Conservation (phyloP, 2,797 vertebrate genomes). For the Graptemys geographica region DNA sequence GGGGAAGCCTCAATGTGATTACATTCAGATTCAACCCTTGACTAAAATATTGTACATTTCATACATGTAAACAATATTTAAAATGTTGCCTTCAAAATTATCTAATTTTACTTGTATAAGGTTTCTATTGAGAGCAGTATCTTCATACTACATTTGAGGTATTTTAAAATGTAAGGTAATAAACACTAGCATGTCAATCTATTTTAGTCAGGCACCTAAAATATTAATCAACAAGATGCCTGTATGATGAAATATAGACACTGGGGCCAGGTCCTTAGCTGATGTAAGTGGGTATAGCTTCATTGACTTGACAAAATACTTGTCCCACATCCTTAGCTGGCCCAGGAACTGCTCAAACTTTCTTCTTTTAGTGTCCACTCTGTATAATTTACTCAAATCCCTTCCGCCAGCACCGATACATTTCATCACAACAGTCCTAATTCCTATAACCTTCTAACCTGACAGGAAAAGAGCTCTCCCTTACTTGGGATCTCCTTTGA, state of each 20-base stretch:
- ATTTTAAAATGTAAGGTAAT: background rate
- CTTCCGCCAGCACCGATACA: background rate
- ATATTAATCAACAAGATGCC: background rate
- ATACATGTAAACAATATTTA: background rate
- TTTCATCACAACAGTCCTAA: background rate
- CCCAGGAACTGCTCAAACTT: background rate
- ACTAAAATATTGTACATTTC: constrained; percentile 30
- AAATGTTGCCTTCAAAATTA: constrained; percentile 6
- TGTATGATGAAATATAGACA: background rate
- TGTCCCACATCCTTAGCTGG: background rate
- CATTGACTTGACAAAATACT: background rate
- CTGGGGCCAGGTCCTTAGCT: background rate
- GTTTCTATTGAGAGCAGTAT: background rate
- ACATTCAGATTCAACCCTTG: background rate
- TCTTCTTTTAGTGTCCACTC: background rate
- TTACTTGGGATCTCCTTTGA: background rate
- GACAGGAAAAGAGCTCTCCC: too few species aligned
- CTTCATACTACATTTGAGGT: background rate
- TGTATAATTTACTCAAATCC: background rate
- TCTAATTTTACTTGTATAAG: background rate
- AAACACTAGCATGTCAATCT: background rate
- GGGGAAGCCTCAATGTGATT: background rate
- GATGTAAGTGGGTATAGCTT: background rate
- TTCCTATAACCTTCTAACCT: background rate
- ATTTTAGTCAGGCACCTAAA: background rate